Evolutionary conservation across 1,140 invertebrate species (phyloP).

Genomic region (Sitodiplosis mosellana): DNA sequence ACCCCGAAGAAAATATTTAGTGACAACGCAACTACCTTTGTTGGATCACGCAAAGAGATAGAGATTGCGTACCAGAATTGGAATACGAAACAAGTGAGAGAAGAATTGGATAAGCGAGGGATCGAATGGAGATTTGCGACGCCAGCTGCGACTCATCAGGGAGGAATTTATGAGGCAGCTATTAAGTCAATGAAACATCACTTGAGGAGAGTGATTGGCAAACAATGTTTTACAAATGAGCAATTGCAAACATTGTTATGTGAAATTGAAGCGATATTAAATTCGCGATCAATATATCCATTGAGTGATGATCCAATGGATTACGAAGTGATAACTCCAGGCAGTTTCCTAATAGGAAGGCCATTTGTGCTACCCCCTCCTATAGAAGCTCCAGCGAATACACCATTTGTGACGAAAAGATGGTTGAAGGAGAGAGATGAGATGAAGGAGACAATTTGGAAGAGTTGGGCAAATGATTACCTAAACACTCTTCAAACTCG

Average conservation of each 20-base stretch:
- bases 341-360: slow-evolving; percentile 21
- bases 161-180: slow-evolving; percentile 19
- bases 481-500: slow-evolving; percentile 8
- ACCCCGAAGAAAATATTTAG: slow-evolving; percentile 10
- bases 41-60: slow-evolving; percentile 5
- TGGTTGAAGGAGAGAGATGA: slow-evolving; percentile 7
- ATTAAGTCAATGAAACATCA: slow-evolving; percentile 18
- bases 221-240: slow-evolving; percentile 12
- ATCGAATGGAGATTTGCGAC: slow-evolving; percentile 6
- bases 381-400: background rate
- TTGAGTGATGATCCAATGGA: slow-evolving; percentile 12
- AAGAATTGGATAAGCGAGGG: slow-evolving; percentile 4
- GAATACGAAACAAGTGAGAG: background rate
- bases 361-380: slow-evolving; percentile 7
- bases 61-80: no score
- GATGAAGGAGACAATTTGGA: slow-evolving; percentile 17
- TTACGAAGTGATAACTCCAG: slow-evolving; percentile 12
- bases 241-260: slow-evolving; percentile 11
- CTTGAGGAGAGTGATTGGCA: slow-evolving; percentile 12
- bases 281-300: slow-evolving; percentile 14
- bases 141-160: slow-evolving; percentile 13
- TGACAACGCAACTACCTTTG: slow-evolving; percentile 19
- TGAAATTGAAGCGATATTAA: slow-evolving; percentile 13
- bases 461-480: slow-evolving; percentile 21
- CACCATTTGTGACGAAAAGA: background rate